A percentile compares a stretch with the other conserved stretches of the same genome.
These are phyloP conservation scores for Donacobius atricapilla DNA, from an alignment of 2,113 vertebrate genomes.

Conservation along the genomic window DNA sequence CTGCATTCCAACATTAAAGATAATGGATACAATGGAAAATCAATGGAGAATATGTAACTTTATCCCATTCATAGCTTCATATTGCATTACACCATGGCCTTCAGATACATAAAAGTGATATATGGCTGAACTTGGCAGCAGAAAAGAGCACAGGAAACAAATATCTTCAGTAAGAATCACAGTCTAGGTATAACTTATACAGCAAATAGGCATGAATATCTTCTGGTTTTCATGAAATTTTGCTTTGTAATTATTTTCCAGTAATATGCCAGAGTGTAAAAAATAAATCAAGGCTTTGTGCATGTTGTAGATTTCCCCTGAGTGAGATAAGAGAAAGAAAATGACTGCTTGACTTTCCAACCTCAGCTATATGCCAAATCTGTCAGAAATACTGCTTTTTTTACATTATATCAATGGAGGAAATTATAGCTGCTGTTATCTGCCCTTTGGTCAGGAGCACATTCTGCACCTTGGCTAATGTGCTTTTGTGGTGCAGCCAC, in stretches of 20 bases:
- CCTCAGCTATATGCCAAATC: constrained; percentile 6
- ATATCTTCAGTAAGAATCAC: constrained; percentile 10
- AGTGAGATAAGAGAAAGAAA: constrained; percentile 42
- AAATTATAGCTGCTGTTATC: constrained; percentile 41
- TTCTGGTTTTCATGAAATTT: constrained; percentile 46
- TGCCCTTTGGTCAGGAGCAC: constrained; percentile 28
- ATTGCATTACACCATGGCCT: constrained; percentile 46
- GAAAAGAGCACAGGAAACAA: constrained; percentile 12
- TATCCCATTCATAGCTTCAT: constrained; percentile 48
- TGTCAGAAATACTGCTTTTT: constrained; percentile 9
- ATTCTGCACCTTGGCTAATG: constrained; percentile 10
- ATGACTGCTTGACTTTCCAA: background rate
- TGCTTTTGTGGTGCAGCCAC: constrained; percentile 36
- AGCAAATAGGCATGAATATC: background rate
- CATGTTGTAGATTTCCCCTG: constrained; percentile 6
- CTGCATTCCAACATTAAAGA: constrained; percentile 61
- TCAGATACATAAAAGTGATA: constrained; percentile 53
- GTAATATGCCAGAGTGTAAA: constrained; percentile 44
- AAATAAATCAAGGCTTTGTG: constrained; percentile 49
- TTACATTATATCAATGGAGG: background rate
- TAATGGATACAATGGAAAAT: constrained; percentile 66
- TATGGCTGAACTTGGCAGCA: constrained; percentile 16
- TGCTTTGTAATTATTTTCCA: constrained; percentile 41
- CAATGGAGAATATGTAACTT: constrained; percentile 59
- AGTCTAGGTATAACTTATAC: background rate